Conservation (phyloP, 1,140 invertebrate genomes). For the Drosophila teissieri region DNA sequence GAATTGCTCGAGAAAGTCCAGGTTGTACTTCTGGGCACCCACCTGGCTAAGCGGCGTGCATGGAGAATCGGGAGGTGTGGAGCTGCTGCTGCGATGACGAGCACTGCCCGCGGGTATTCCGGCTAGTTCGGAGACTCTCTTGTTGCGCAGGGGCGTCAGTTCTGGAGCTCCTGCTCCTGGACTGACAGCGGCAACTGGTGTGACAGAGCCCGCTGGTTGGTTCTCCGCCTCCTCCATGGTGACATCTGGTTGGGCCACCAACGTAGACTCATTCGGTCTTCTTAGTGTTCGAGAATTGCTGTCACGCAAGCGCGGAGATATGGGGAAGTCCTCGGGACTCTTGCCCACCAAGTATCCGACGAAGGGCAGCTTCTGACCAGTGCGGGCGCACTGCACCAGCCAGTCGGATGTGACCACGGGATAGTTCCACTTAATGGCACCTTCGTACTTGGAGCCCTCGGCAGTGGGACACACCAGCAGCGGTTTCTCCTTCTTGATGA, state of each 20-base stretch:
- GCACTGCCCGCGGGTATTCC: conserved; percentile 3
- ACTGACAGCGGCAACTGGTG: neutral
- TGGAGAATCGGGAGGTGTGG: conserved; percentile 50
- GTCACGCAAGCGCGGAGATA: conserved; percentile 58
- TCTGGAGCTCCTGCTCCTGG: conserved; percentile 21
- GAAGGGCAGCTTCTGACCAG: conserved; percentile 86
- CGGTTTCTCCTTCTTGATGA: conserved; percentile 85
- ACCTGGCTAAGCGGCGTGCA: conserved; percentile 61
- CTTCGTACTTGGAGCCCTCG: conserved; percentile 92
- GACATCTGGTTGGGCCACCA: neutral
- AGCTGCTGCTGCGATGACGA: conserved; percentile 23
- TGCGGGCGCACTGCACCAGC: conserved; percentile 89
- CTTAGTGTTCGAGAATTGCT: conserved; percentile 24
- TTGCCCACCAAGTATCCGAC: conserved; percentile 87
- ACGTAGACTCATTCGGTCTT: neutral
- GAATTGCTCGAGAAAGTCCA: conserved; percentile 73
- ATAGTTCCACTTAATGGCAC: conserved; percentile 92
- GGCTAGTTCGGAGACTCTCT: conserved; percentile 69
- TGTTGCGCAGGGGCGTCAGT: conserved; percentile 74
- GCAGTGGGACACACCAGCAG: conserved; percentile 89
- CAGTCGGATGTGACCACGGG: conserved; percentile 91
- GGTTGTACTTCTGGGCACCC: conserved; percentile 53
- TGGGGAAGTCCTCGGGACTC: conserved; percentile 67
- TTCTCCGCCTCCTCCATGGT: conserved; percentile 29
- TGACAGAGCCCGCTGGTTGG: conserved; percentile 13